Evolutionary conservation across 1,140 invertebrate species (phyloP), one percentile per base, ranked within the genome.

Genomic region (Drosophila sp.): DNA sequence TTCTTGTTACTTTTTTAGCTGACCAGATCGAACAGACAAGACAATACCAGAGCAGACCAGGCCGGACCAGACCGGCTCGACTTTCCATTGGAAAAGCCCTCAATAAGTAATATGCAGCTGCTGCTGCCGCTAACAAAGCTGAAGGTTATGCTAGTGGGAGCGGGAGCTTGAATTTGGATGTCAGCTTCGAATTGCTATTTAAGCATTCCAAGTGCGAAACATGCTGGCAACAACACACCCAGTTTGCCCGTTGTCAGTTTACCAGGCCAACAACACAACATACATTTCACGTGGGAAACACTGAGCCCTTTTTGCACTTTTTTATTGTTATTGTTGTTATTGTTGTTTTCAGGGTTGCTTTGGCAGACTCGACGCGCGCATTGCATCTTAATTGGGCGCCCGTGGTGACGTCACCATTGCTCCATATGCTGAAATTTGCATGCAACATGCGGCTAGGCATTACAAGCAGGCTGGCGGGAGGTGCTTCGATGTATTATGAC

Each of bases 1-100:
- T 21, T 21, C 21, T 21, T 21, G 21, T 21, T 21, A 21, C n/a
- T 21, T 21, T 21, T 21, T 1, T 21, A 21, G 25, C 36, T 13
- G 61, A 46, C 58, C 67, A 64, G 61, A 75, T 16, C 11, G 36
- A n/a, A n/a, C 11, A 13, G 36, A 38, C 36, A 38, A 38, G 36
- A 38, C 36, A 38, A 38, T 8, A 13, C 36, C 36, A 13, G n/a
- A 18, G 13, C 41, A 43, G n/a, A 41, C 53, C 53, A 56, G 18
- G 9, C 32, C 50, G 9, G 34, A 62, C 73, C 53, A 25, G 63
- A 80, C 74, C 78, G 74, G 82, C 78, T 82, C 64, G 76, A 89
- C 72, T 87, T 83, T 87, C 83, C 83, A 89, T 83, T 83, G 83
- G 83, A 87, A 87, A 89, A 87, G 79, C 83, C 83, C 82, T 66